phyloP scores from a whole-genome alignment of 2,113 vertebrate species.

The Peromyscus leucopus region DNA sequence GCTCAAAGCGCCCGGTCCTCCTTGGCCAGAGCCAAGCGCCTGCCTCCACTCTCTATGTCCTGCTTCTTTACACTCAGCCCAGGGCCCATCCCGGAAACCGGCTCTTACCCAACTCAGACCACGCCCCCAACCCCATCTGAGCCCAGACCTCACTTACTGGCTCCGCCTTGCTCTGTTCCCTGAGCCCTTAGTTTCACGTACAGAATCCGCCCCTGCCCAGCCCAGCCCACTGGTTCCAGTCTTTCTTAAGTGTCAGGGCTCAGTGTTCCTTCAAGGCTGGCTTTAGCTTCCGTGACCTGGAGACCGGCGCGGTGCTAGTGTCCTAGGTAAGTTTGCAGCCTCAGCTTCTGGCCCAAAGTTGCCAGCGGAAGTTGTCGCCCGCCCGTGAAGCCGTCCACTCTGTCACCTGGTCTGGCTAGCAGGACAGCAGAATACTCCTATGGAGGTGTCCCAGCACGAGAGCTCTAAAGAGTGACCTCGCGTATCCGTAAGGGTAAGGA shows the following conservation, averaged over 20 bases:
- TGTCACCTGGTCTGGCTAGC: not conserved
- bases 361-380: too few relatives aligned
- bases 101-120: accelerated
- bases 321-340: not conserved
- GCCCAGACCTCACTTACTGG: accelerated
- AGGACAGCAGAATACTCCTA: not conserved
- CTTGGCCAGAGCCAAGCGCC: not conserved
- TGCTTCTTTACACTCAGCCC: accelerated
- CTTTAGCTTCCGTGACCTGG: accelerated
- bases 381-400: accelerated
- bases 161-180: too few relatives aligned
- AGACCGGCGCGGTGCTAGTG: accelerated
- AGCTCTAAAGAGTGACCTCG: accelerated
- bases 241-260: accelerated
- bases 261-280: accelerated
- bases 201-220: accelerated
- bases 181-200: not conserved
- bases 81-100: accelerated
- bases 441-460: accelerated
- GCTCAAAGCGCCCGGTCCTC: not conserved
- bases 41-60: not conserved
- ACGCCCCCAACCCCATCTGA: not conserved
- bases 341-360: not conserved
- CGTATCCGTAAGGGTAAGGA: accelerated
- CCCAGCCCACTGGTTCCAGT: accelerated